These are phyloP conservation scores for Montipora cactus DNA, from an alignment of 64 coral and sea anemone species.

Conservation along the genomic window DNA sequence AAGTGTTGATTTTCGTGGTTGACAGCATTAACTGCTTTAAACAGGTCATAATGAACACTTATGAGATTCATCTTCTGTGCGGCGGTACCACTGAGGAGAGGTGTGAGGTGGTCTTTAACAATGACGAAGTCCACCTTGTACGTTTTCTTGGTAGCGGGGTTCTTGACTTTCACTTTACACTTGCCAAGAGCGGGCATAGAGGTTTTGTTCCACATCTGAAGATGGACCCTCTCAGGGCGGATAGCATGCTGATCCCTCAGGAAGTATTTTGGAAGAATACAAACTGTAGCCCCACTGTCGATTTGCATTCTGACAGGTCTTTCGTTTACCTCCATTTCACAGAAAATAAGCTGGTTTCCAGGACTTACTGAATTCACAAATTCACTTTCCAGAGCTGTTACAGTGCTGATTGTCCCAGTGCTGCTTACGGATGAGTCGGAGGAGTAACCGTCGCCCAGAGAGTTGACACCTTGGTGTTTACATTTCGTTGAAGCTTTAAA, in stretches of 20 bases:
- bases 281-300: too few relatives aligned
- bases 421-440: not conserved
- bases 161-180: too few relatives aligned
- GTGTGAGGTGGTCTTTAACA: too few relatives aligned
- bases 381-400: not conserved
- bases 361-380: not conserved
- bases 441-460: not conserved
- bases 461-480: not conserved
- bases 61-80: conserved; percentile 80
- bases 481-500: conserved; percentile 9
- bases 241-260: too few relatives aligned
- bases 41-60: conserved; percentile 72
- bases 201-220: too few relatives aligned
- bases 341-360: conserved; percentile 6
- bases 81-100: not conserved
- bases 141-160: too few relatives aligned
- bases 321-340: not conserved
- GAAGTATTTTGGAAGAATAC: too few relatives aligned
- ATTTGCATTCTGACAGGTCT: too few relatives aligned
- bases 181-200: too few relatives aligned
- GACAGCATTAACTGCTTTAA: conserved; percentile 47
- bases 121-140: too few relatives aligned
- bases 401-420: not conserved
- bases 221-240: too few relatives aligned
- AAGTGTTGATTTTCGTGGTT: too few relatives aligned